Evolutionary conservation across 2,113 vertebrate genomes (phyloP), one percentile per base, ranked within the genome.

Genomic region (Donacobius atricapilla): DNA sequence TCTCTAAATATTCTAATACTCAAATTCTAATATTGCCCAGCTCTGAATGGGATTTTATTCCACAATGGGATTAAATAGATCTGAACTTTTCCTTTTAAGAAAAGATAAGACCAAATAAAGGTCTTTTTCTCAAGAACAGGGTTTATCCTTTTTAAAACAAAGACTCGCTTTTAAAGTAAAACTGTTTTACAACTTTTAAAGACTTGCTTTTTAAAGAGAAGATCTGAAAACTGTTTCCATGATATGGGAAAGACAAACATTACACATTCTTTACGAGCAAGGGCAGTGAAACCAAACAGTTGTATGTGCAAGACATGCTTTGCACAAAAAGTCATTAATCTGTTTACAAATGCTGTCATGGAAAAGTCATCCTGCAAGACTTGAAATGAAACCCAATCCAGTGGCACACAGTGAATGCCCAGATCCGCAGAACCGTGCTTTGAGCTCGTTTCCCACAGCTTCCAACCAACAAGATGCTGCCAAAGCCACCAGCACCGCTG

Each of bases 381-480:
- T n/a, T 1, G 0, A 85, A 87, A 79, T 18, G 25, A 87, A 95
- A 87, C 8, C 37, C 8, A 78, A 72, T 14, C 35, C n/a, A 40
- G 22, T 65, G 45, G 14, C 65, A 54, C 0, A 0, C n/a, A 65
- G 11, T 10, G 21, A 56, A 65, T 5, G 2, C 31, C 19, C 47
- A 71, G 24, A 60, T 54, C 40, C 68, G 27, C n/a, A 73, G 39
- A 94, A 71, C 40, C 6, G 4, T 21, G 51, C 61, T 64, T 72
- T 27, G 48, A 76, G 35, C 45, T 91, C 25, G 33, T 22, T 93
- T 75, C 68, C 24, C 42, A 31, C n/a, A 80, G 28, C 18, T 54
- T 69, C 31, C 76, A 66, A 65, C 5, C 50, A 76, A 89, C 7
- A 57, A 39, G 73, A 78, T 19, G 30, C 56, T 75, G 40, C 42